phyloP scores from a whole-genome alignment of 2,888 invertebrate species.

The Sturmia bella region DNA sequence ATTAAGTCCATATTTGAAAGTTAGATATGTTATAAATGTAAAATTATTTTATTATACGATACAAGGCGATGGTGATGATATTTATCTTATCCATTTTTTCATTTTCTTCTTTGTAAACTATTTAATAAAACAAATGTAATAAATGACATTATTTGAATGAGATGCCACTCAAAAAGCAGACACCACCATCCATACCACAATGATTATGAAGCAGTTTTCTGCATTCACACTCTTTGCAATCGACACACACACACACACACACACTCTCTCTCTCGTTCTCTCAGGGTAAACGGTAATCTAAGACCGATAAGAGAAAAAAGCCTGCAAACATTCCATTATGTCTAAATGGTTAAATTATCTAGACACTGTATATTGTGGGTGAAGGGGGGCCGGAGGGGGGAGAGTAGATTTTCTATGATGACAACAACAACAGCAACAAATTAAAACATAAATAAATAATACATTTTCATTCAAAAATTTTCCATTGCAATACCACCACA shows the following conservation, averaged over 20 bases:
- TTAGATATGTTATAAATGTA: slow-evolving; percentile 11
- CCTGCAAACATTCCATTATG: slow-evolving; percentile 32
- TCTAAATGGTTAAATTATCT: slow-evolving; percentile 12
- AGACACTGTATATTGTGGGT: background rate
- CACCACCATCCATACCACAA: slow-evolving; percentile 37
- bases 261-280: background rate
- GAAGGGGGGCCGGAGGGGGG: slow-evolving; percentile 15
- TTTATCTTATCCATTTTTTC: slow-evolving; percentile 53
- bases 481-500: slow-evolving; percentile 52
- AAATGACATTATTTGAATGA: slow-evolving; percentile 43
- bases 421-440: slow-evolving; percentile 5
- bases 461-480: slow-evolving; percentile 66
- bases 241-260: background rate
- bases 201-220: slow-evolving; percentile 36
- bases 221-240: slow-evolving; percentile 19
- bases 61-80: slow-evolving; percentile 14
- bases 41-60: slow-evolving; percentile 21
- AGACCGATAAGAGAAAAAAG: slow-evolving; percentile 32
- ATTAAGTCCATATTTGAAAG: too few species aligned
- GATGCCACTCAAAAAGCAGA: slow-evolving; percentile 43
- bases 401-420: too few species aligned
- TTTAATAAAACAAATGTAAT: slow-evolving; percentile 34
- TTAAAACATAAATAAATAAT: slow-evolving; percentile 20
- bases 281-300: slow-evolving; percentile 25
- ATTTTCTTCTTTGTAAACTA: slow-evolving; percentile 35